phyloP scores from a whole-genome alignment of 2,113 vertebrate species.

The Cyprichromis sp. region DNA sequence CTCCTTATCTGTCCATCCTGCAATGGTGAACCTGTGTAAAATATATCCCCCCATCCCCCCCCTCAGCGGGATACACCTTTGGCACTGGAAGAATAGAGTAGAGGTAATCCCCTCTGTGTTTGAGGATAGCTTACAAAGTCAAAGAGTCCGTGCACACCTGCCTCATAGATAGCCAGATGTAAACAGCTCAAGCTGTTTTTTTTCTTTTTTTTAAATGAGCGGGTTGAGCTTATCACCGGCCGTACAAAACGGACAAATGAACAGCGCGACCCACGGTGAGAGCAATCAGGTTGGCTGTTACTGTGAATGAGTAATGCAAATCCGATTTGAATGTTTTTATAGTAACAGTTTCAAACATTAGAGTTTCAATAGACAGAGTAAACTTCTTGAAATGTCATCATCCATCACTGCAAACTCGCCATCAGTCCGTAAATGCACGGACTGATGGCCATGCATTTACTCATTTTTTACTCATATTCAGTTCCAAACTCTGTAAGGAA shows the following conservation, averaged over 20 bases:
- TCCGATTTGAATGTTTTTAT: not conserved
- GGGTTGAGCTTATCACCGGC: slow-evolving; percentile 6
- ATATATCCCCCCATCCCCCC: not conserved
- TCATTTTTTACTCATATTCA: not conserved
- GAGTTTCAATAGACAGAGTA: not conserved
- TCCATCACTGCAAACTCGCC: slow-evolving; percentile 2
- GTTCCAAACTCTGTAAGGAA: not conserved
- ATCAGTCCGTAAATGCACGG: no score
- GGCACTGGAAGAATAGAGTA: slow-evolving; percentile 33
- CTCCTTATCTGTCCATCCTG: slow-evolving; percentile 28
- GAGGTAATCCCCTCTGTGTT: slow-evolving; percentile 56
- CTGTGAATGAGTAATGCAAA: not conserved
- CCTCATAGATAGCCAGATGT: slow-evolving; percentile 26
- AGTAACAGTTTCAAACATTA: not conserved
- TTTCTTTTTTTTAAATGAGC: not conserved
- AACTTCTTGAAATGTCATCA: not conserved
- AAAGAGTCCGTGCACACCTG: slow-evolving; percentile 28
- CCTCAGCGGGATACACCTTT: slow-evolving; percentile 11
- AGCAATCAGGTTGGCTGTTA: not conserved
- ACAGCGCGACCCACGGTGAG: not conserved
- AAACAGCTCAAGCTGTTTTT: not conserved
- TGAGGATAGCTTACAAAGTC: slow-evolving; percentile 47
- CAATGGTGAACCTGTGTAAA: slow-evolving; percentile 27
- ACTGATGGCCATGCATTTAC: not conserved
- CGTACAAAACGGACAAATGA: slow-evolving; percentile 1